These are phyloP conservation scores for Hybos culiciformis DNA, from an alignment of 2,888 invertebrate species.

Conservation along the genomic window DNA sequence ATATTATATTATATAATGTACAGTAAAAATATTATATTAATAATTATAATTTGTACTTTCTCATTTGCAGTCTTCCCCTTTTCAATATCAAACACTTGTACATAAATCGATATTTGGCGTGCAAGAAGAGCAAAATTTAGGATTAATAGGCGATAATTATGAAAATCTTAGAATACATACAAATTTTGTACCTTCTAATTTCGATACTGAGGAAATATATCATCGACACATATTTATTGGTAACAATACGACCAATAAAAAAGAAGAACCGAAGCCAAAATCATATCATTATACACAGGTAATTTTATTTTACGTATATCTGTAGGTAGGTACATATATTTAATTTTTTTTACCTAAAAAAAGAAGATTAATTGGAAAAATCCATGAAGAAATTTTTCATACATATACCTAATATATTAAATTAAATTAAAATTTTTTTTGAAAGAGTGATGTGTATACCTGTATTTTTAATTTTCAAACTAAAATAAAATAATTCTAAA, in stretches of 20 bases:
- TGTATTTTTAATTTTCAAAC: too few species aligned
- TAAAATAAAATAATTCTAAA: too few species aligned
- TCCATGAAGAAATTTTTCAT: too few species aligned
- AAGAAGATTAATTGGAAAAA: too few species aligned
- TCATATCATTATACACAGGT: constrained; percentile 12
- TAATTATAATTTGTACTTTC: too few species aligned
- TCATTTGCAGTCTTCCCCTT: constrained; percentile 3
- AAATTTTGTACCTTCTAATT: constrained; percentile 8
- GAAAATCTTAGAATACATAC: not conserved
- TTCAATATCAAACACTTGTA: constrained; percentile 3
- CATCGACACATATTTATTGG: constrained; percentile 14
- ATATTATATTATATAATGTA: too few species aligned
- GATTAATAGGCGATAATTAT: constrained; percentile 4
- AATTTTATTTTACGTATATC: not conserved
- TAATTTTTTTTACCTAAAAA: not conserved
- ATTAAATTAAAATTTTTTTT: too few species aligned
- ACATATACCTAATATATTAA: too few species aligned
- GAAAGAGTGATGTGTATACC: too few species aligned
- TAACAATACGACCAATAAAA: constrained; percentile 2
- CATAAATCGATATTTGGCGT: constrained; percentile 3
- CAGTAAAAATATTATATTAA: too few species aligned
- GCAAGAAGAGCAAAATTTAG: not conserved
- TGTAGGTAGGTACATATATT: not conserved
- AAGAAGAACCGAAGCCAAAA: constrained; percentile 2
- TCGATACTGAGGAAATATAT: constrained; percentile 14